Conservation (phyloP, 2,113 vertebrate genomes). For the Electrona antarctica region DNA sequence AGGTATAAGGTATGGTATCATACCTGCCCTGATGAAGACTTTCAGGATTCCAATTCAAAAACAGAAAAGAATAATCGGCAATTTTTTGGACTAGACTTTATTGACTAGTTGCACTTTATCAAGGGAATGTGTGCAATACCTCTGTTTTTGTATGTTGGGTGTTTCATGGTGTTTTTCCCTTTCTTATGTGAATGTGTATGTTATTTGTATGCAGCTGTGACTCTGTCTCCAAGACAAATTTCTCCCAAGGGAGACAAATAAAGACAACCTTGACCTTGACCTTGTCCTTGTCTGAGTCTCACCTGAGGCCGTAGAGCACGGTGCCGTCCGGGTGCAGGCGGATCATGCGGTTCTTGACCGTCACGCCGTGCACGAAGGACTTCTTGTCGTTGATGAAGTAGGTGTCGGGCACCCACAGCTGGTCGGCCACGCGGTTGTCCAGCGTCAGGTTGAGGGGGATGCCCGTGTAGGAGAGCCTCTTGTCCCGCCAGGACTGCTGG, state of each 20-base stretch:
- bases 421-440: slow-evolving; percentile 92
- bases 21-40: background rate
- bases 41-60: background rate
- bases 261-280: too few relatives aligned
- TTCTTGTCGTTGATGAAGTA: slow-evolving; percentile 96
- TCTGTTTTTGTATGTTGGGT: too few relatives aligned
- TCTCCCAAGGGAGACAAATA: too few relatives aligned
- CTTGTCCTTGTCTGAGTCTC: too few relatives aligned
- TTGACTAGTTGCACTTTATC: too few relatives aligned
- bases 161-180: too few relatives aligned
- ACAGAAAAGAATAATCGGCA: background rate
- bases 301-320: slow-evolving; percentile 92
- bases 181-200: too few relatives aligned
- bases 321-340: slow-evolving; percentile 93
- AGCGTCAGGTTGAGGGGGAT: slow-evolving; percentile 92
- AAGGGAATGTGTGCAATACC: too few relatives aligned
- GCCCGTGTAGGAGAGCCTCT: slow-evolving; percentile 92
- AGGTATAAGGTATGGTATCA: too few relatives aligned
- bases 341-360: slow-evolving; percentile 94
- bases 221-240: too few relatives aligned
- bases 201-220: too few relatives aligned
- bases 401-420: slow-evolving; percentile 93
- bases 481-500: slow-evolving; percentile 95
- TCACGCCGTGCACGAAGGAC: slow-evolving; percentile 93
- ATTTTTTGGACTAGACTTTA: too few relatives aligned